Evolutionary conservation across 2,797 vertebrate species (phyloP).

Genomic region (Meriones psammophilus): DNA sequence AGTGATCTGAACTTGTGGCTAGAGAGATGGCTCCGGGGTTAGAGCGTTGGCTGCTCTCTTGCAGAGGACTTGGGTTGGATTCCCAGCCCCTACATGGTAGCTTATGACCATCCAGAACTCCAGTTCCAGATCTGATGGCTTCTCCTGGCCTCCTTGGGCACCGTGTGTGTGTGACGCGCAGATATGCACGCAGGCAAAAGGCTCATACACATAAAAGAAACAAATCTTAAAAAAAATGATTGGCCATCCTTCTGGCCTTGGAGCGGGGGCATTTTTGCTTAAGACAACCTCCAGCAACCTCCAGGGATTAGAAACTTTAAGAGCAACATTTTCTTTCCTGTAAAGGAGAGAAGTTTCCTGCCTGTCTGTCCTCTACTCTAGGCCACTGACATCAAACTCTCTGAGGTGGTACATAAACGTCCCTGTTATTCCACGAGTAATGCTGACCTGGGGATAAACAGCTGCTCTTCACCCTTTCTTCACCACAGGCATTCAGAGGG

Average conservation of each 20-base stretch:
- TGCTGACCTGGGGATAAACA: neutral
- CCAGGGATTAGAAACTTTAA: neutral
- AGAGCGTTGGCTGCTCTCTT: neutral
- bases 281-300: neutral
- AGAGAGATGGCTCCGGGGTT: neutral
- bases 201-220: neutral
- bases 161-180: neutral
- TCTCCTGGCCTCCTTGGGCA: neutral
- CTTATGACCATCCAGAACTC: neutral
- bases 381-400: neutral
- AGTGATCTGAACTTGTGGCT: neutral
- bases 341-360: constrained; percentile 1
- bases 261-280: neutral
- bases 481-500: too few relatives aligned
- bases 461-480: neutral
- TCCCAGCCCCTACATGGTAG: neutral
- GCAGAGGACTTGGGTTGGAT: neutral
- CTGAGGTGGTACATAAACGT: neutral
- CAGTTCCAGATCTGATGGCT: neutral
- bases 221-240: neutral
- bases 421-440: neutral
- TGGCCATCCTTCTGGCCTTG: neutral
- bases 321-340: neutral
- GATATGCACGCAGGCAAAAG: neutral
- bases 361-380: neutral